Conservation (phyloP, 2,113 vertebrate genomes). For the Trogon melanurus region DNA sequence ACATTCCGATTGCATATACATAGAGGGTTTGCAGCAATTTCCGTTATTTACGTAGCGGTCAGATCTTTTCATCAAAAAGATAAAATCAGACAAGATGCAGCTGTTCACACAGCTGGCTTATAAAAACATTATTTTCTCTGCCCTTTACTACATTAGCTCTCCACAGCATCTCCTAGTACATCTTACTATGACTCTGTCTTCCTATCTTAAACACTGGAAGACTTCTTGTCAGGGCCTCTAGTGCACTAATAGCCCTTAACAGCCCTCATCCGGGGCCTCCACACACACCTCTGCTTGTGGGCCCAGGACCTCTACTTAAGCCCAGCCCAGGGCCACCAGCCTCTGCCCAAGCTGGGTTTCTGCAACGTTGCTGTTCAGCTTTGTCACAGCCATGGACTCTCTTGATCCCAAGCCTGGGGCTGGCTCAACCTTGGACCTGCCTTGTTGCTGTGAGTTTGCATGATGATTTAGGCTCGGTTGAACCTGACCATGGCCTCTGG, state of each 20-base stretch:
- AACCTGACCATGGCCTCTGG: neutral
- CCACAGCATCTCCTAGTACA: neutral
- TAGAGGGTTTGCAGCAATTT: neutral
- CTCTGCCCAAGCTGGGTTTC: accelerated
- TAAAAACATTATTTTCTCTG: neutral
- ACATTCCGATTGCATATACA: neutral
- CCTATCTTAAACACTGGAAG: neutral
- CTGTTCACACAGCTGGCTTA: slow-evolving; percentile 31
- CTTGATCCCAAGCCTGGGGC: accelerated
- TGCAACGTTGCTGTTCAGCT: accelerated
- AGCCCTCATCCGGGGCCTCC: neutral
- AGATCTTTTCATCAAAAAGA: slow-evolving; percentile 23
- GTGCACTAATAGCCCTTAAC: neutral
- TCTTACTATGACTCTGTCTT: neutral
- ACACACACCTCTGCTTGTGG: neutral
- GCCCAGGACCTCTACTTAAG: neutral
- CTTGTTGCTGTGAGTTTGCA: neutral
- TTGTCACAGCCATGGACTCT: accelerated
- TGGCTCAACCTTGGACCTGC: neutral
- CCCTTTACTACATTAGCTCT: neutral
- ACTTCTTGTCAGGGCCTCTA: neutral
- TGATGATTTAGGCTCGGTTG: accelerated
- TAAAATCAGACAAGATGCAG: slow-evolving; percentile 28
- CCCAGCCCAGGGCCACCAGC: accelerated
- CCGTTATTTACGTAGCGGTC: neutral